Evolutionary conservation across 2,888 invertebrate species (phyloP), one percentile per base, ranked within the genome.

Genomic region (Thysanoteuthis rhombus): DNA sequence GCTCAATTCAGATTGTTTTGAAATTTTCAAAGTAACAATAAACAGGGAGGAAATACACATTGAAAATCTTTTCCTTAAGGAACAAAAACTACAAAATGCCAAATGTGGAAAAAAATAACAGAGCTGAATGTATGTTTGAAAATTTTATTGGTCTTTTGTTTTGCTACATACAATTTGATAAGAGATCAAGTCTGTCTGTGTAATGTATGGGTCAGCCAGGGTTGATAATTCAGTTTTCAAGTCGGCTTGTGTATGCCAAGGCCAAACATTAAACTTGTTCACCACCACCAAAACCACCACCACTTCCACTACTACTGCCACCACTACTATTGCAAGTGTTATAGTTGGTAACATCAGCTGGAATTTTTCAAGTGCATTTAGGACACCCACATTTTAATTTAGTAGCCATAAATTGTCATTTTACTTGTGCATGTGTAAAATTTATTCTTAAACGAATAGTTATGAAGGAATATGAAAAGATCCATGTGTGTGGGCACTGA

Each of bases 181-280:
- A 42, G 92, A 42, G 92, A 42, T 40, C 40, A 38, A 92, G 28
- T 92, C n/a, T 91, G 45, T 45, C 91, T 42, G 42, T 92, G 39
- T 45, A 92, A 92, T 92, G 39, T 42, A 40, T 92, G 92, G 92
- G 42, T 92, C 45, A 45, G 92, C 45, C 45, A 92, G 40, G 42
- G 45, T 42, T 92, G 92, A 38, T 92, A 92, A 92, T 32, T 45
- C 42, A 92, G 92, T 45, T 45, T 42, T 40, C 45, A 92, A 38
- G 40, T 92, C 92, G 42, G 92, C 45, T 42, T 92, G 45, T 42
- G 39, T 92, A 19, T n/a, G 40, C 92, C 40, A 42, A 39, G 45
- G 92, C 92, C 42, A 42, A 92, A 92, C 92, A 38, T 92, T 92
- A 42, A 45, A 38, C 90, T 22, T 39, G 90, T 90, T 90, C 38